These are phyloP conservation scores for Cantharis flavilabris DNA, from an alignment of 2,888 invertebrate species.

Conservation along the genomic window DNA sequence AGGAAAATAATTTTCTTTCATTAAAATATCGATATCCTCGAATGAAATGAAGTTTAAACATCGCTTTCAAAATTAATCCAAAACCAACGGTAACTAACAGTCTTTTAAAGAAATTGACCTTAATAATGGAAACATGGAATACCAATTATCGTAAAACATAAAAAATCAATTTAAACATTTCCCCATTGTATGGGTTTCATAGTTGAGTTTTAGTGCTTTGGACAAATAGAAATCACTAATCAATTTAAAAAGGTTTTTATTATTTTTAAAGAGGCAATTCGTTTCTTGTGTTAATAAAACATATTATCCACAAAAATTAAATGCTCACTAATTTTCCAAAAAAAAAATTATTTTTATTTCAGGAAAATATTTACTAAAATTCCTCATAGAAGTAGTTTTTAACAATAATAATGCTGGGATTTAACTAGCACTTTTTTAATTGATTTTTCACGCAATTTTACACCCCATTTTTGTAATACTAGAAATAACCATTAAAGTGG, in stretches of 20 bases:
- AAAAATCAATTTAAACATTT: slow-evolving; percentile 31
- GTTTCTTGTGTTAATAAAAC: background rate
- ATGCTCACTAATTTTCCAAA: background rate
- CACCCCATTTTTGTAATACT: background rate
- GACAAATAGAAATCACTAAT: background rate
- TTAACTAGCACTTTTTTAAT: background rate
- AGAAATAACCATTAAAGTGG: background rate
- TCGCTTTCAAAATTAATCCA: slow-evolving; percentile 10
- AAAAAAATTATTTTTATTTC: background rate
- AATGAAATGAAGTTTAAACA: background rate
- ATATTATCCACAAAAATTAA: background rate
- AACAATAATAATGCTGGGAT: background rate
- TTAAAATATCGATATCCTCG: background rate
- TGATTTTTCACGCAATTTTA: background rate
- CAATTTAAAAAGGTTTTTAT: background rate
- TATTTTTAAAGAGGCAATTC: background rate
- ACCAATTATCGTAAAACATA: slow-evolving; percentile 33
- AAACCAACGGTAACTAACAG: slow-evolving; percentile 21
- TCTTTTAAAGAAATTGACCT: slow-evolving; percentile 26
- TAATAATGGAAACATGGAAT: slow-evolving; percentile 32
- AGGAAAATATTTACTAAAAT: background rate
- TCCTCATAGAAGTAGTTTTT: background rate
- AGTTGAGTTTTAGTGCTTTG: background rate
- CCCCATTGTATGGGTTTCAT: background rate
- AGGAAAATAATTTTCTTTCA: background rate